Evolutionary conservation across 2,888 invertebrate species (phyloP), one percentile per base, ranked within the genome.

Genomic region (Tanypteryx hageni): DNA sequence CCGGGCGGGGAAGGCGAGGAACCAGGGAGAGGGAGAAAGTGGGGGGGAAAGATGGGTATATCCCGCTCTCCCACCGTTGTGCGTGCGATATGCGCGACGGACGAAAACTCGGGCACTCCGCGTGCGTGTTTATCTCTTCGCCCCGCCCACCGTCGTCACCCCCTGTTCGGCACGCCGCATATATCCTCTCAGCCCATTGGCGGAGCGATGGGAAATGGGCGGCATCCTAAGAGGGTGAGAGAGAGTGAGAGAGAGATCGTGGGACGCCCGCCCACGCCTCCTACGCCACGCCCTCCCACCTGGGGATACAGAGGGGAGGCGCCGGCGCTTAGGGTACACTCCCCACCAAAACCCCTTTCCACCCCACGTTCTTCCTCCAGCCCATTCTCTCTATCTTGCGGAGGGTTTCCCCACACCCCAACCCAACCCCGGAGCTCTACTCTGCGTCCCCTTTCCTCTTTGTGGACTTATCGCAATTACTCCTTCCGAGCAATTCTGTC

Each of bases 21-120:
- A 0, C 0, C 81, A 2, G 31, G 11, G 44, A 56, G 16, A 27
- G 64, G 11, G 64, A 11, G 64, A n/a, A 64, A 64, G 58, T 7
- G 85, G 85, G 22, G 59, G 85, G 27, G 58, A 22, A 22, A 18
- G 68, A 18, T 9, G 7, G 68, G 68, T n/a, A 61, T 14, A 61
- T 16, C 14, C 4, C 11, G 14, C 64, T 64, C 64, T n/a, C 64
- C 64, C 64, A n/a, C 64, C 64, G n/a, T n/a, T n/a, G 44, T 44
- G 68, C 68, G 68, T 68, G 68, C 68, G 68, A 68, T 68, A 68
- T 68, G 68, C 68, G 68, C 68, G 44, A 44, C 44, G 44, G 44
- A 44, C 44, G 44, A 44, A 44, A 68, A 9, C 68, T 76, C 76
- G 7, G 11, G 27, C 44, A 44, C 76, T 27, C 22, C 3, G 22